A percentile compares a stretch with the other conserved stretches of the same genome.
Evolutionary conservation across 1,140 invertebrate genomes (phyloP).

Genomic region (Drosophila mojavensis): DNA sequence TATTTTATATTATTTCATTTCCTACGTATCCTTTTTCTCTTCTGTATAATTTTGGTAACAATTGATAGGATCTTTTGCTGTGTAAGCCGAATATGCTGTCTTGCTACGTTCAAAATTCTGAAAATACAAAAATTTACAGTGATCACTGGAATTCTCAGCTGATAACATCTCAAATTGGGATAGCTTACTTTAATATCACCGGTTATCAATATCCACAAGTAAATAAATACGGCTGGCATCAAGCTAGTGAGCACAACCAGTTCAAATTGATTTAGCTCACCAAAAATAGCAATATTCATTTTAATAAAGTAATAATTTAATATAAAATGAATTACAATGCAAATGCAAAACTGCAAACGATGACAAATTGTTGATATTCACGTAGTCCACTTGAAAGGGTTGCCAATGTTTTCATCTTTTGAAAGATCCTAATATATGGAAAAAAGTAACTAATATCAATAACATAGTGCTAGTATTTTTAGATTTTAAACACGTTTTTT

Average conservation of each 20-base stretch:
- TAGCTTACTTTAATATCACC: conserved; percentile 66
- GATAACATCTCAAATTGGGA: neutral
- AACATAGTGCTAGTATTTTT: too few species aligned
- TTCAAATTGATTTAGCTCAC: conserved; percentile 63
- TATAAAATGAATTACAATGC: neutral
- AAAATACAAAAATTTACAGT: conserved; percentile 17
- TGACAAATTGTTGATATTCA: conserved; percentile 54
- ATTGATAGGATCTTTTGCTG: conserved; percentile 72
- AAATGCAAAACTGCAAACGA: conserved; percentile 10
- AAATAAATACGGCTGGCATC: conserved; percentile 66
- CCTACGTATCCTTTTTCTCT: conserved; percentile 50
- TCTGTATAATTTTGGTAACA: conserved; percentile 70
- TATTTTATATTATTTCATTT: neutral
- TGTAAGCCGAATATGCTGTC: conserved; percentile 52
- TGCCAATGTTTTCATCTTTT: conserved; percentile 3
- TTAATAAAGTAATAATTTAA: conserved; percentile 10
- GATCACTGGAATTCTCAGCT: neutral
- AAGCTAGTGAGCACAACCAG: conserved; percentile 54
- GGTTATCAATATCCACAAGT: conserved; percentile 66
- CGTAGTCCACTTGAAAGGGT: conserved; percentile 49
- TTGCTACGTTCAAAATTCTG: conserved; percentile 69
- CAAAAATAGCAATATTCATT: conserved; percentile 68
- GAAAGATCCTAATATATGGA: too few species aligned
- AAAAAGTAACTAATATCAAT: too few species aligned
- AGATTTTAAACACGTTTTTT: neutral